These are phyloP conservation scores for Halichoeres trimaculatus DNA, from an alignment of 2,113 vertebrate genomes.

Conservation along the genomic window DNA sequence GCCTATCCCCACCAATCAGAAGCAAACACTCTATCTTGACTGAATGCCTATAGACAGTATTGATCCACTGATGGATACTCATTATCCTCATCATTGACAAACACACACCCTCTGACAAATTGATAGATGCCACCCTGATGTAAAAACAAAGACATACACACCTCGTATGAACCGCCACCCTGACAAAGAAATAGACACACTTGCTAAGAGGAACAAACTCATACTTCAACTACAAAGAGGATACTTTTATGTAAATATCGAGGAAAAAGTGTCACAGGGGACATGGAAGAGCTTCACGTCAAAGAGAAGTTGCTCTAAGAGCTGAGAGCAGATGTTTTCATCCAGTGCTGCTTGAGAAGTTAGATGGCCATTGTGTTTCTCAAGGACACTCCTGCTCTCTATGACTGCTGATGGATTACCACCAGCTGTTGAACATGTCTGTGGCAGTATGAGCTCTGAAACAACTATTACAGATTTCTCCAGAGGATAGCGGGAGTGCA, in stretches of 20 bases:
- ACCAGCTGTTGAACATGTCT: conserved; percentile 18
- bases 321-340: conserved; percentile 28
- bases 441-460: conserved; percentile 9
- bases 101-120: conserved; percentile 18
- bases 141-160: background rate
- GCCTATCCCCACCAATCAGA: conserved; percentile 40
- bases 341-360: conserved; percentile 24
- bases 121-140: conserved; percentile 26
- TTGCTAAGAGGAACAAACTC: background rate
- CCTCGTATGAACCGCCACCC: background rate
- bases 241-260: background rate
- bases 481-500: background rate
- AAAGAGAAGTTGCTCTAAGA: background rate
- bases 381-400: conserved; percentile 23
- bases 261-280: background rate
- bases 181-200: background rate
- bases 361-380: conserved; percentile 22
- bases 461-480: background rate
- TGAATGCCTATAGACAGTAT: conserved; percentile 51
- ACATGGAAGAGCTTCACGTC: conserved; percentile 11
- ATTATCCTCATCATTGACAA: conserved; percentile 59
- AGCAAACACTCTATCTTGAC: conserved; percentile 29
- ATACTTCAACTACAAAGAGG: conserved; percentile 14
- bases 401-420: conserved; percentile 22
- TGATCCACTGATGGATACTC: conserved; percentile 52